Base-by-base conservation (phyloP, 2,888 invertebrate species). In the Abrostola triplasia region DNA sequence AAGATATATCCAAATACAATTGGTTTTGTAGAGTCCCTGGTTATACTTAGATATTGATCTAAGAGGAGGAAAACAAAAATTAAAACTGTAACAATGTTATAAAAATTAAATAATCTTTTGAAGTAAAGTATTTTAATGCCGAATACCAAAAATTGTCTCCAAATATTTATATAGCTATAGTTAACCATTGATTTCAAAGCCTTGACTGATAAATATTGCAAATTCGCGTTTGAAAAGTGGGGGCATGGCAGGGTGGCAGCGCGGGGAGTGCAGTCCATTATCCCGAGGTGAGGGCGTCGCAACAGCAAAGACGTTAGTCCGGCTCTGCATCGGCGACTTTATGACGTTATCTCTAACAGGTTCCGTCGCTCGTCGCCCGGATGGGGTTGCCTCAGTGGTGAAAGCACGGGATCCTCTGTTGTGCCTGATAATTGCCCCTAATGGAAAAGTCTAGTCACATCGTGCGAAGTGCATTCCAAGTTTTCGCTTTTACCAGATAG, bases 261-360 rank as follows among this genome's bases (percentile, higher is more conserved):
- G 63, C 59, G 64, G 83, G 76, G 84, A 86, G 87, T 79, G 86
- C 80, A 84, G 89, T 92, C 91, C 92, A 92, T 93, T 93, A 93
- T 92, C 88, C 86, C 86, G 88, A 88, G 88, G 92, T 90, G 89
- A 89, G 89, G 89, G 87, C 88, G 87, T 83, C 87, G 85, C 90
- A 89, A 88, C 90, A 91, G 90, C 92, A 90, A 93, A 92, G 92
- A 92, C 91, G 92, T 90, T 92, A 92, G 92, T 91, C 92, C 92
- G 91, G 90, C 91, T 89, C 90, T 90, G 92, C 92, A 88, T 90
- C 90, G 91, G 89, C 87, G 93, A 92, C 90, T 93, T 94, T 94
- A 93, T 92, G 92, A 94, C 93, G 92, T 94, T 94, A 94, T 93
- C 93, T 91, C 92, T 93, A 93, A 93, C 93, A 92, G 92, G 92